Base-by-base conservation (phyloP, 2,888 invertebrate species). In the Epistrophe grossulariae region DNA sequence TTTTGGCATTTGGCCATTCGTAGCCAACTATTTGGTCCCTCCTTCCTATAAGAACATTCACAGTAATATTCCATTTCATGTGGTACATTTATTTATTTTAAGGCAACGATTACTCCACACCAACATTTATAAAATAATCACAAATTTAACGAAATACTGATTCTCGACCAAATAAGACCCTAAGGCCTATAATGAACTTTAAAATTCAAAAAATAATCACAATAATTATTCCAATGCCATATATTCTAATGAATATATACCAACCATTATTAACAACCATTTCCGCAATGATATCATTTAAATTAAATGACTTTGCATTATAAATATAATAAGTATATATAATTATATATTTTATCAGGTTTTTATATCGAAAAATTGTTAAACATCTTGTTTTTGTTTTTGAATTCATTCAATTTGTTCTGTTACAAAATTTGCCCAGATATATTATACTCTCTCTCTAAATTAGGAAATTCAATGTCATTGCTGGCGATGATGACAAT, bases 391-490 rank as follows among this genome's bases (percentile, higher is more conserved):
- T 35, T 70, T 11, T 38, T 60, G 19, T 70, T 50, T 40, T 10
- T 8, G 4, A 48, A 35, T 24, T 45, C n/a, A 31, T 48, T 68
- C 45, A 19, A 24, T 48, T 38, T 45, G 40, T 70, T 76, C 35
- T 40, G 45, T 57, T 77, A 31, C 40, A 59, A 82, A 60, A 40
- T 64, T 64, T 5, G 57, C 45, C 48, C 35, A 59, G 24, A 48
- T 64, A n/a, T 7, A 4, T 24, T 24, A 11, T 50, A 24, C 24
- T 79, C 45, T 24, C 31, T 77, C 71, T 72, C 72, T 60, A 62
- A 35, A 68, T 70, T 68, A n/a, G 10, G 7, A 60, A 13, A 50
- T 70, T 80, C 81, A 84, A 84, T 84, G 79, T 66, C 84, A 76
- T 17, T 48, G 35, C 38, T 66, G 28, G 17, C 11, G 60, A 17